Percentiles rank a stretch among this genome's conserved stretches.
Conservation (phyloP, 2,797 vertebrate genomes). For the Alcedo quadribrachys region DNA sequence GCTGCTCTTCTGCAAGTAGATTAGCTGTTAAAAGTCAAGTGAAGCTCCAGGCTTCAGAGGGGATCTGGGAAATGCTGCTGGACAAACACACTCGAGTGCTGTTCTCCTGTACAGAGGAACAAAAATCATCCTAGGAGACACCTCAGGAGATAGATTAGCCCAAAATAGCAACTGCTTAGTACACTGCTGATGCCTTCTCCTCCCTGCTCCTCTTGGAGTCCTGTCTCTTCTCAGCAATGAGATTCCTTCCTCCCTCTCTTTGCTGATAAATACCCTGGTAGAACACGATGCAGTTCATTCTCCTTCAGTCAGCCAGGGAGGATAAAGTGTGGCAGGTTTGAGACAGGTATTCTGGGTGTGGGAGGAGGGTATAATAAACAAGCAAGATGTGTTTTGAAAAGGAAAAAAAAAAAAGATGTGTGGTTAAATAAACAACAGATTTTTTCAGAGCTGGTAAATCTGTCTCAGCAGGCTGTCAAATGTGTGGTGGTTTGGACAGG, state of each 20-base stretch:
- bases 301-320: neutral
- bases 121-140: neutral
- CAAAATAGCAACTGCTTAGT: conserved; percentile 37
- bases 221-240: neutral
- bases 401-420: neutral
- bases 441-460: neutral
- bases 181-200: neutral
- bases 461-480: neutral
- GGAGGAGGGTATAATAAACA: neutral
- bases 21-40: neutral
- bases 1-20: neutral
- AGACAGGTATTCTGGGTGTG: neutral
- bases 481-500: neutral
- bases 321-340: neutral
- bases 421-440: neutral
- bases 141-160: neutral
- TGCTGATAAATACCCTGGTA: neutral
- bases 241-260: neutral
- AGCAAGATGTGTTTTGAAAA: neutral
- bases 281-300: neutral
- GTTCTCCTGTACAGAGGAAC: neutral
- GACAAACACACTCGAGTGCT: neutral
- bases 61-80: neutral
- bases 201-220: neutral
- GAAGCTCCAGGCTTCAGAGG: neutral